Conservation (phyloP, 2,113 vertebrate species). For the Pelecanus crispus region DNA sequence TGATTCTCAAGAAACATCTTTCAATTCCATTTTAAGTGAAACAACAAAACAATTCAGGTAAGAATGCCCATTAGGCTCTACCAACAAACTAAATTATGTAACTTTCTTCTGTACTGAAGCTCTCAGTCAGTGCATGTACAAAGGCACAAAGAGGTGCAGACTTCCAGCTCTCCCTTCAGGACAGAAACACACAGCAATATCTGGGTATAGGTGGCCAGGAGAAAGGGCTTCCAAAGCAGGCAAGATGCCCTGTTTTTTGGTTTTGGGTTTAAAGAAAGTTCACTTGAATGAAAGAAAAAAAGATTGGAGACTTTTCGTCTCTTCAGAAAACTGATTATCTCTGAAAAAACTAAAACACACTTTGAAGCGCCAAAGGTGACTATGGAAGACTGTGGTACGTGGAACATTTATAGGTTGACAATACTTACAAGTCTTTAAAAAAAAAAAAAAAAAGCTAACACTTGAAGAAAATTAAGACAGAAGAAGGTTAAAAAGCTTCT, state of each 20-base stretch:
- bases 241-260: not conserved
- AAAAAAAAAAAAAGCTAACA: not conserved
- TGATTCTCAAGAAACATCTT: not conserved
- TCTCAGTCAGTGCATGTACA: not conserved
- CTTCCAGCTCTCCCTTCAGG: not conserved
- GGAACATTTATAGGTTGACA: not conserved
- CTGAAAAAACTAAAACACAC: not conserved
- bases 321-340: not conserved
- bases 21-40: not conserved
- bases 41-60: not conserved
- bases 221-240: not conserved
- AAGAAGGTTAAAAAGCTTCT: not conserved
- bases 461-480: not conserved
- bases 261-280: not conserved
- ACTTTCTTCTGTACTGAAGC: not conserved
- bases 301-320: not conserved
- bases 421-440: not conserved
- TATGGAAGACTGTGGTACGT: not conserved
- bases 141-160: not conserved
- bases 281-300: not conserved
- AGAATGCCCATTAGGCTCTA: not conserved
- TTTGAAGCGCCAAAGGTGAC: not conserved
- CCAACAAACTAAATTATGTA: not conserved
- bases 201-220: not conserved
- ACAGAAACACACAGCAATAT: not conserved